Evolutionary conservation across 2,113 vertebrate species (phyloP), one percentile per base, ranked within the genome.

Genomic region (Brevimyrus niger): DNA sequence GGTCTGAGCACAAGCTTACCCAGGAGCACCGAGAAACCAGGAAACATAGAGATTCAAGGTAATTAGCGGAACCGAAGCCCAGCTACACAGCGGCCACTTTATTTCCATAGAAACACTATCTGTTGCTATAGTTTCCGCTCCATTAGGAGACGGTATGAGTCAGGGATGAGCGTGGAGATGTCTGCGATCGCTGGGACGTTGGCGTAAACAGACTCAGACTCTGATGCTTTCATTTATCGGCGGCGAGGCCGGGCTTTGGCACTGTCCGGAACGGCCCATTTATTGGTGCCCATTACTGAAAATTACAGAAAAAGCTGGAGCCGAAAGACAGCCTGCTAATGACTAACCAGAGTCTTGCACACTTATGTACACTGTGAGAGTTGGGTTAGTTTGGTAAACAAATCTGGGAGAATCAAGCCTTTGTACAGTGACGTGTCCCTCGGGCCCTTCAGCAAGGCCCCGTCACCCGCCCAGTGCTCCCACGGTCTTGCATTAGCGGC

Each of bases 61-160:
- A 91, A 90, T 89, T 90, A 87, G 90, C 87, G 85, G 89, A 51
- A 89, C 73, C 89, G 73, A 90, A 89, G 84, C 7, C 80, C 46
- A 51, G 65, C 89, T 89, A 89, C 73, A 89, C 58, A 89, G 80
- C 42, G 10, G 5, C 38, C 48, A 83, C 89, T 90, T 88, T 90
- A 91, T 90, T 90, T 90, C 90, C 91, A 91, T 88, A 90, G 90
- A 90, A 91, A 92, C 87, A 46, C 90, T 89, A 91, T 90, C 89
- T 91, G 90, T 90, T 91, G 90, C 90, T 91, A 92, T 89, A 92
- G 91, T 90, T 89, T 90, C 90, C 84, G 73, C 86, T 76, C 44
- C n/a, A 73, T 42, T 90, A 61, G 80, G 61, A 58, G 46, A 69
- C 15, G 17, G 87, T 84, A 48, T 86, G 89, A 87, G 48, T 61